Conservation (phyloP, 2,797 vertebrate genomes). For the Philypnodon macrostomus region DNA sequence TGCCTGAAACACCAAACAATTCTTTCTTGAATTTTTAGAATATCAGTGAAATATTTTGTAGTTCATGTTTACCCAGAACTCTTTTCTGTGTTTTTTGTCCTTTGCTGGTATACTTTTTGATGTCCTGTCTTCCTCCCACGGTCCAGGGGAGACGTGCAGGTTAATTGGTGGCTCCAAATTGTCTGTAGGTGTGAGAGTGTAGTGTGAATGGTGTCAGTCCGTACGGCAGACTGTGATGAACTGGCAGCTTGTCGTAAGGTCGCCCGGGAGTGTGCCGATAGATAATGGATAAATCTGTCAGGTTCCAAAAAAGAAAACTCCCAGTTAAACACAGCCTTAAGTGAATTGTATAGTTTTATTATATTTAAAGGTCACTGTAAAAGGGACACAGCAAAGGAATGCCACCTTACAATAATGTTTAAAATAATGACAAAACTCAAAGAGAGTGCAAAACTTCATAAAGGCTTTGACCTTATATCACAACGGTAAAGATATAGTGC, state of each 20-base stretch:
- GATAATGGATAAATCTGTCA: conserved; percentile 22
- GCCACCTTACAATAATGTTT: too few relatives aligned
- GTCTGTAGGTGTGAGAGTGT: not conserved
- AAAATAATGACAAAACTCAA: too few relatives aligned
- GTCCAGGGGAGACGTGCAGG: conserved; percentile 10
- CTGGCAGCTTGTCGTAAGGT: not conserved
- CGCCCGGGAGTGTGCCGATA: not conserved
- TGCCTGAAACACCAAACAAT: too few relatives aligned
- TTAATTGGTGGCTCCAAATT: conserved; percentile 11
- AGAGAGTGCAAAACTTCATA: too few relatives aligned
- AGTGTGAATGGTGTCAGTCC: conserved; percentile 7
- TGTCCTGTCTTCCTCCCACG: conserved; percentile 19
- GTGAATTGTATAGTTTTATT: conserved; percentile 1
- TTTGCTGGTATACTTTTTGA: not conserved
- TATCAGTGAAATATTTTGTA: not conserved
- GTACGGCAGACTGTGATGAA: conserved; percentile 6
- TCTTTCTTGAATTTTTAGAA: too few relatives aligned
- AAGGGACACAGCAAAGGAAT: not conserved
- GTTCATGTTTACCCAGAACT: not conserved
- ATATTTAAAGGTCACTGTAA: conserved; percentile 2
- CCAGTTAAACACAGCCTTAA: conserved; percentile 5
- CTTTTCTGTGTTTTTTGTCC: not conserved
- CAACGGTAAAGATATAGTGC: too few relatives aligned
- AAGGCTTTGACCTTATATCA: too few relatives aligned
- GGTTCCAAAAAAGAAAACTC: conserved; percentile 9